Conservation (phyloP, 2,888 invertebrate species). For the Plebejus melissa region DNA sequence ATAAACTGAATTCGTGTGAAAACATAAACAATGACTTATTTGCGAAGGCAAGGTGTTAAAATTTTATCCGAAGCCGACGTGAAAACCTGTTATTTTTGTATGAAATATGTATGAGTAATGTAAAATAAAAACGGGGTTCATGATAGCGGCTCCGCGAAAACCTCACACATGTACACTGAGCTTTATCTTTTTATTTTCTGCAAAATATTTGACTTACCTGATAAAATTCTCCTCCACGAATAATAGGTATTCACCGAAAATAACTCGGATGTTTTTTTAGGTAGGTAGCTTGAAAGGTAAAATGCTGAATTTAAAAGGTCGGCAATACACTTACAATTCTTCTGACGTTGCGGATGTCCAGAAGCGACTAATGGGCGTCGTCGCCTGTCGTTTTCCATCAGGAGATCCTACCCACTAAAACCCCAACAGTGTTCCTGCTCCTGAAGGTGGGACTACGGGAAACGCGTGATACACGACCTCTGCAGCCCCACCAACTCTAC, state of each 20-base stretch:
- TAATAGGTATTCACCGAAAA: neutral
- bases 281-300: neutral
- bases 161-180: neutral
- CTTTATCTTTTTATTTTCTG: slow-evolving; percentile 1
- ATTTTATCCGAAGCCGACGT: neutral
- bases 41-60: slow-evolving; percentile 4
- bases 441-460: too few species aligned
- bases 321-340: neutral
- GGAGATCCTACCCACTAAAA: too few species aligned
- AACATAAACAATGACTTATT: slow-evolving; percentile 13
- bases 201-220: neutral
- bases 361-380: too few species aligned
- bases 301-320: neutral
- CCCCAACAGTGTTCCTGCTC: too few species aligned
- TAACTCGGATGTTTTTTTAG: neutral
- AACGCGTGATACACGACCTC: too few species aligned
- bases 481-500: too few species aligned
- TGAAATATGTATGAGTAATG: slow-evolving; percentile 22
- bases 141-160: neutral
- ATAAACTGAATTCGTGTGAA: slow-evolving; percentile 2
- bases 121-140: neutral
- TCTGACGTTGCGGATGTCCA: too few species aligned
- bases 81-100: slow-evolving; percentile 13
- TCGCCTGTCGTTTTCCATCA: too few species aligned
- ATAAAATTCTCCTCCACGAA: neutral